A percentile compares a stretch with the other conserved stretches of the same genome.
Evolutionary conservation across 2,888 invertebrate species (phyloP).

Genomic region (Merodon equestris): DNA sequence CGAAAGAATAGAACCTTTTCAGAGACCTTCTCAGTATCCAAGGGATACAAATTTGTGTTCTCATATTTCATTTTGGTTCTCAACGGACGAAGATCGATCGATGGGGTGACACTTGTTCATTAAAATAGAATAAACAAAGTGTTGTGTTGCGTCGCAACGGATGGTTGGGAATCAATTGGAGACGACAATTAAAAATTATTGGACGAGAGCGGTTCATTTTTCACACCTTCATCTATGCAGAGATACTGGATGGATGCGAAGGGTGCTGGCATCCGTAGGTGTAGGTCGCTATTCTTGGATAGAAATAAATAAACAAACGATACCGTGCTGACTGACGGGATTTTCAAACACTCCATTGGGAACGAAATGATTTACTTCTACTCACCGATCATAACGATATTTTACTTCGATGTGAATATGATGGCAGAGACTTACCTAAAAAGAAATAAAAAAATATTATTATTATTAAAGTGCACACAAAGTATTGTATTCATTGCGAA

Average conservation of each 20-base stretch:
- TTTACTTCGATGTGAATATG: conserved; percentile 1
- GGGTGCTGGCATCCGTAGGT: conserved; percentile 16
- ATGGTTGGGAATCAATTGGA: conserved; percentile 48
- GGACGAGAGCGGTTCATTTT: conserved; percentile 46
- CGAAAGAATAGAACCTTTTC: conserved; percentile 37
- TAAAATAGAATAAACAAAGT: conserved; percentile 53
- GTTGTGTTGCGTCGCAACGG: conserved; percentile 17
- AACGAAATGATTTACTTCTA: conserved; percentile 23
- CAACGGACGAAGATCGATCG: conserved; percentile 32
- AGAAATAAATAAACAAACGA: conserved; percentile 40
- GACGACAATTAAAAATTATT: conserved; percentile 47
- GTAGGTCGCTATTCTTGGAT: conserved; percentile 17
- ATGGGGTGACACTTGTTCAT: conserved; percentile 61
- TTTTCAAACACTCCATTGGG: conserved; percentile 26
- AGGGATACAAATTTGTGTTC: conserved; percentile 60
- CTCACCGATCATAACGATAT: conserved; percentile 15
- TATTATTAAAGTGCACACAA: too few species aligned
- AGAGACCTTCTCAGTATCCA: neutral
- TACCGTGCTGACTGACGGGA: conserved; percentile 44
- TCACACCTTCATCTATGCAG: conserved; percentile 50
- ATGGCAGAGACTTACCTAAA: conserved; percentile 41
- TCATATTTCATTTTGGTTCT: conserved; percentile 51
- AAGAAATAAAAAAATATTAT: conserved; percentile 17
- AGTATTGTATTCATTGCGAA: too few species aligned
- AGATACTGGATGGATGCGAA: neutral